Percentiles rank a stretch among this genome's conserved stretches.
Evolutionary conservation across 2,113 vertebrate species (phyloP).

Genomic region (Prionailurus bengalensis): DNA sequence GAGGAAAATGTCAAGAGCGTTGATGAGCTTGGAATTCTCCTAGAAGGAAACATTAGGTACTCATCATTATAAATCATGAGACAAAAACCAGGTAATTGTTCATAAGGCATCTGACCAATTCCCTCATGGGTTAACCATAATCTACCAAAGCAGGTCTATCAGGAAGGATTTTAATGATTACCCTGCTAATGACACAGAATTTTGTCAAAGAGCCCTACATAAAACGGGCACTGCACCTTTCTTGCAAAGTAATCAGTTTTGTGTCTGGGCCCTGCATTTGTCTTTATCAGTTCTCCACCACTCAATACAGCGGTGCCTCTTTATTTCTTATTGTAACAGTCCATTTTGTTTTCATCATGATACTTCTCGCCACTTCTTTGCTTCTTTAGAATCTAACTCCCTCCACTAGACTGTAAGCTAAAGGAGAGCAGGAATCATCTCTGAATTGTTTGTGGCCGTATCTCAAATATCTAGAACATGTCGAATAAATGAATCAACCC

Average conservation of each 20-base stretch:
- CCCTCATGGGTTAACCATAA: not conserved
- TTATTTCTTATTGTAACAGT: not conserved
- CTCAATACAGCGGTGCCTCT: not conserved
- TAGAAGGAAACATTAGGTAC: not conserved
- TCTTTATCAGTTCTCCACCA: not conserved
- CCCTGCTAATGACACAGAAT: not conserved
- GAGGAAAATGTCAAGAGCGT: not conserved
- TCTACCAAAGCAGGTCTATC: not conserved
- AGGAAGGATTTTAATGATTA: not conserved
- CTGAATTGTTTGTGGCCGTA: not conserved
- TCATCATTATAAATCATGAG: not conserved
- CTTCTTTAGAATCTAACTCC: not conserved
- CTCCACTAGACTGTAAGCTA: not conserved
- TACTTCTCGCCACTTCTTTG: not conserved
- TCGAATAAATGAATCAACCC: not conserved
- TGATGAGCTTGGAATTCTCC: not conserved
- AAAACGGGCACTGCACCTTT: not conserved
- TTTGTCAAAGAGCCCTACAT: not conserved
- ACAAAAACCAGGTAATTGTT: not conserved
- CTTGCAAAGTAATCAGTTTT: not conserved
- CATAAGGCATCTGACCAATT: not conserved
- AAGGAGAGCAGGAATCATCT: not conserved
- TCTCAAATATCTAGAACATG: constrained; percentile 4
- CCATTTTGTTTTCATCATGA: not conserved
- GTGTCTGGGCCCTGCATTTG: not conserved